Evolutionary conservation across 2,113 vertebrate species (phyloP), one percentile per base, ranked within the genome.

Genomic region (Pycnonotus jocosus): DNA sequence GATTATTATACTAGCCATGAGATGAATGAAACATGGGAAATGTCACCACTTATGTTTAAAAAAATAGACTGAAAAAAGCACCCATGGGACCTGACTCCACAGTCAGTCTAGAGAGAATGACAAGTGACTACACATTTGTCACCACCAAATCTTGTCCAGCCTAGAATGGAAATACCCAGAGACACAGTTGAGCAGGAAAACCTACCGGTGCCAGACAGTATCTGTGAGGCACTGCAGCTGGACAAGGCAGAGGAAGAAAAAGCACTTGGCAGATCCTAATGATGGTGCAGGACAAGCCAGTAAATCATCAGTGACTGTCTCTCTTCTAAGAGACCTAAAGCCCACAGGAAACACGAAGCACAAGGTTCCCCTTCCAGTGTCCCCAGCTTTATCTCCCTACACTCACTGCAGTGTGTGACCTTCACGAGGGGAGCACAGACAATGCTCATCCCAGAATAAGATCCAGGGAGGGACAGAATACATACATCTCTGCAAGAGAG

Each of bases 161-260:
- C 51, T 40, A 64, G 28, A 9, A 25, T 8, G 2, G 57, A 87
- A 70, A 37, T 42, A 64, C 28, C 25, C 18, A 40, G 53, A 45
- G 10, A 35, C 5, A 62, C 20, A 19, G 31, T 3, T 30, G 30
- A 30, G 35, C 45, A 65, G 23, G 54, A 85, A 70, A 86, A 82
- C 18, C 7, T 58, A 6, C 57, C 45, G 31, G 13, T 71, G 40
- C 40, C 28, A 84, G 45, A 53, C 28, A 35, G 45, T 2, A 84
- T 45, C 48, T 64, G 24, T 56, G 23, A 66, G 22, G 30, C 44
- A 68, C 38, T 78, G 72, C 28, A 61, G 53, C 38, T 68, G 23
- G 53, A 64, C 69, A 86, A 74, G 51, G 22, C 80, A 89, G n/a
- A 73, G 27, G 38, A 71, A 71, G 37, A 35, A 54, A 92, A 78